These are phyloP conservation scores for Oxycera nigricornis DNA, from an alignment of 2,888 invertebrate genomes.

Conservation along the genomic window DNA sequence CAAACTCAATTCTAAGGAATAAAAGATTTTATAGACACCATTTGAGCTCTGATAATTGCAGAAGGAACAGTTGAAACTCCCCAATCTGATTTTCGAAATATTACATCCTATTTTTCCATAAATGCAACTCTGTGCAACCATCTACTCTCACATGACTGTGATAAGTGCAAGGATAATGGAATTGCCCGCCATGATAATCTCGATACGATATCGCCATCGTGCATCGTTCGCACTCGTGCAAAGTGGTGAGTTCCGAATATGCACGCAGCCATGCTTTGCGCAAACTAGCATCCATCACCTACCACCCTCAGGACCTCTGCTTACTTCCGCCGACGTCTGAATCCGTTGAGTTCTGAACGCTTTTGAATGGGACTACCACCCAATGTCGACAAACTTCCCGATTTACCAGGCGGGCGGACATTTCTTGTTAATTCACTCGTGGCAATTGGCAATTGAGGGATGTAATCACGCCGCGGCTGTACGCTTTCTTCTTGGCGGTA, in stretches of 20 bases:
- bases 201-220: background rate
- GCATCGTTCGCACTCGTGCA: background rate
- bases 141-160: background rate
- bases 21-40: too few relatives aligned
- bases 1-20: too few relatives aligned
- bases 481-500: conserved; percentile 10
- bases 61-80: too few relatives aligned
- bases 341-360: background rate
- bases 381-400: conserved; percentile 11
- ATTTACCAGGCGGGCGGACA: conserved; percentile 20
- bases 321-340: background rate
- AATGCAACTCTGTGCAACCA: background rate
- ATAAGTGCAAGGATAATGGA: conserved; percentile 2
- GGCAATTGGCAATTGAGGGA: conserved; percentile 30
- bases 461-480: conserved; percentile 36
- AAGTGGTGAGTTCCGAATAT: conserved; percentile 6
- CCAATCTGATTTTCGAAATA: too few relatives aligned
- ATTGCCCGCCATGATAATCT: conserved; percentile 2
- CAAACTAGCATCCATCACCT: background rate
- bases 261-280: conserved; percentile 8
- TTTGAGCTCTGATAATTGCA: too few relatives aligned
- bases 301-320: background rate
- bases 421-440: conserved; percentile 34
- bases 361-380: conserved; percentile 15
- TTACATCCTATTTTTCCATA: too few relatives aligned